Base-by-base conservation (phyloP, 2,113 vertebrate genomes). In the Paraplagusia blochii region DNA sequence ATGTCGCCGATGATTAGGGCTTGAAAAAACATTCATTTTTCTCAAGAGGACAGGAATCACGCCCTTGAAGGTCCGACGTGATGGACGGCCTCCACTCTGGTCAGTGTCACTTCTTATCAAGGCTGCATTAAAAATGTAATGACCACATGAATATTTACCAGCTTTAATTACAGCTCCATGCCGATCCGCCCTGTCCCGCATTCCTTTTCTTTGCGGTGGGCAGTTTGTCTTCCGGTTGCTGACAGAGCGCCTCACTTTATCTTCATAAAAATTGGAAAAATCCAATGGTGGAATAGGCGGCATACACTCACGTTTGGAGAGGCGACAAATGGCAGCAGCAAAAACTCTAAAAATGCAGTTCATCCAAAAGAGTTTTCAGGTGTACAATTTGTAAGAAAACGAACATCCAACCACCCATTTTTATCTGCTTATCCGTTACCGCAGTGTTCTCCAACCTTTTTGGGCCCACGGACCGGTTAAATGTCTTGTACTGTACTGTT, bases 91-190 rank as follows among this genome's bases (percentile, higher is more conserved):
- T 80, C 76, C 76, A 74, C 57, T 72, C 64, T 80, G 87, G 81
- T 81, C 79, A 83, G 61, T 34, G 63, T 75, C 76, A 74, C 57
- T 79, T 77, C 74, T 80, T 77, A 76, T 86, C 79, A 82, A 69
- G 66, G 16, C 44, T 77, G 79, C 79, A 86, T 89, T 74, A 89
- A 89, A 83, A 86, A 87, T 87, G 77, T 78, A 89, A 87, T 79
- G 75, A 83, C 71, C 69, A 56, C 82, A 89, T 89, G 85, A 88
- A 88, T 89, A 91, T 89, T 90, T 87, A 87, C 80, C 19, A 69
- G 64, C 57, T 74, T 83, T 87, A 85, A 91, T 89, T 83, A 87
- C 74, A 35, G 60, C 63, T 81, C 72, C 49, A 48, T 71, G 82
- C 62, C 52, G 58, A 77, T 69, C 66, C 34, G 57, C 52, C 13